phyloP scores from a whole-genome alignment of 2,888 invertebrate genomes.

The Limnephilus lunatus region DNA sequence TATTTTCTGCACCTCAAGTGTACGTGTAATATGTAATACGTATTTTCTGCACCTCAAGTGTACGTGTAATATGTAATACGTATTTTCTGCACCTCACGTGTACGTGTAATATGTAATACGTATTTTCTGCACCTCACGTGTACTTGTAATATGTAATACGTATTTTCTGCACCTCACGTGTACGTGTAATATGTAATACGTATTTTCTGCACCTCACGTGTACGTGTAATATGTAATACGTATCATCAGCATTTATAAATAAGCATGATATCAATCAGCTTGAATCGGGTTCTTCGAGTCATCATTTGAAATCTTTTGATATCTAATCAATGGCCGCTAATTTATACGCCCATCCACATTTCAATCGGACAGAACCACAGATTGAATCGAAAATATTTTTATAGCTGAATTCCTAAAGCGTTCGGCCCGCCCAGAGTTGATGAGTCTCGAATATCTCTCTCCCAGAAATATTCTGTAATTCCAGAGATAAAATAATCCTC shows the following conservation, averaged over 20 bases:
- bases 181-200: neutral
- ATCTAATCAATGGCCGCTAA: slow-evolving; percentile 24
- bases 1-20: neutral
- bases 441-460: slow-evolving; percentile 15
- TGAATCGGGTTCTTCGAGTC: neutral
- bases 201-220: neutral
- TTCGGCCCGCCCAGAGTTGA: slow-evolving; percentile 7
- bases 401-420: slow-evolving; percentile 35
- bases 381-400: slow-evolving; percentile 42
- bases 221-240: neutral
- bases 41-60: neutral
- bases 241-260: neutral
- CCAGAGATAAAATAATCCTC: slow-evolving; percentile 44
- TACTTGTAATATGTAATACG: neutral
- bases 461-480: slow-evolving; percentile 32
- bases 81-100: neutral
- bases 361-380: slow-evolving; percentile 23
- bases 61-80: neutral
- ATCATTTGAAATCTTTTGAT: slow-evolving; percentile 26
- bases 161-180: neutral
- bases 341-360: slow-evolving; percentile 35
- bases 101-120: neutral
- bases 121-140: neutral
- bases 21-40: neutral
- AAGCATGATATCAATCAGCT: neutral